These are phyloP conservation scores for Uloborus plumipes DNA, from an alignment of 2,888 invertebrate species.

Conservation along the genomic window DNA sequence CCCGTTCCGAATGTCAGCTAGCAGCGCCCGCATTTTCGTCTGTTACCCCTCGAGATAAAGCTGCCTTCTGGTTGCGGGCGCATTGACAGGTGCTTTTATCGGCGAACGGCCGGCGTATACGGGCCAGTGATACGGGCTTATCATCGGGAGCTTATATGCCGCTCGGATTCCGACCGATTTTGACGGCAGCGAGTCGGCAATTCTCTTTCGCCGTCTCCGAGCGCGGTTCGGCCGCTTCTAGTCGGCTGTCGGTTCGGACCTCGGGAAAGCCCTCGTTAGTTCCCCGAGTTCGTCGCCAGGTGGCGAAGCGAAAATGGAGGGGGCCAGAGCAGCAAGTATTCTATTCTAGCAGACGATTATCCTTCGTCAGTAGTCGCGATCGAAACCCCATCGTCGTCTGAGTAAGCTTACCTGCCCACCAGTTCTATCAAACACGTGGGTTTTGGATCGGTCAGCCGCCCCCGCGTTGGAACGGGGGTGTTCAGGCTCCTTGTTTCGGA, in stretches of 20 bases:
- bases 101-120: no score
- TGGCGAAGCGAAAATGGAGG: slow-evolving; percentile 9
- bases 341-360: slow-evolving; percentile 25
- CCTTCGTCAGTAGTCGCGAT: slow-evolving; percentile 48
- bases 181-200: neutral
- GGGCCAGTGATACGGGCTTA: no score
- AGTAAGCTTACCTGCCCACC: slow-evolving; percentile 28
- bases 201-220: neutral
- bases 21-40: no score
- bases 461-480: neutral
- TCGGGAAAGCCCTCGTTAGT: slow-evolving; percentile 22
- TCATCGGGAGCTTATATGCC: no score
- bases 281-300: slow-evolving; percentile 41
- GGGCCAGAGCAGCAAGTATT: slow-evolving; percentile 1
- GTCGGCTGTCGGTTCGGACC: slow-evolving; percentile 11
- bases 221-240: slow-evolving; percentile 25
- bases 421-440: slow-evolving; percentile 6
- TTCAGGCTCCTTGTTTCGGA: no score
- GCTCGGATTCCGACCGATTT: no score
- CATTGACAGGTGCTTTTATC: no score
- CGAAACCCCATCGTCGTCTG: slow-evolving; percentile 30
- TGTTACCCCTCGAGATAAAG: no score
- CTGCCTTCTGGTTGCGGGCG: no score
- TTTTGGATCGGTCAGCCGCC: neutral
- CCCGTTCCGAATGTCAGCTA: no score